Conservation (phyloP, 2,113 vertebrate species). For the Neotoma lepida region DNA sequence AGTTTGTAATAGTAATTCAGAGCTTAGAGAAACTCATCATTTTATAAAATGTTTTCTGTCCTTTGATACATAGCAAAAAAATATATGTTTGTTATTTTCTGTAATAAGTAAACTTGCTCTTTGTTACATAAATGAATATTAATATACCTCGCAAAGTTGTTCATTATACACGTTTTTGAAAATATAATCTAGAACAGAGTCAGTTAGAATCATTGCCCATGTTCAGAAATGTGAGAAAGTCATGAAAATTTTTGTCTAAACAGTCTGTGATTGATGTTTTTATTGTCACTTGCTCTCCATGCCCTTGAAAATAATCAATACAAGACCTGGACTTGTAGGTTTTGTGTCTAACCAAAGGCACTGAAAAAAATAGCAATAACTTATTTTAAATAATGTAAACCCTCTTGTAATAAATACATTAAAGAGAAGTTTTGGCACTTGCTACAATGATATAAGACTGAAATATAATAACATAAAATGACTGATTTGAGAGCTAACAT, state of each 20-base stretch:
- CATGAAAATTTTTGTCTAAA: not conserved
- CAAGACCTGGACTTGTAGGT: not conserved
- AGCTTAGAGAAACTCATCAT: no score
- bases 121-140: not conserved
- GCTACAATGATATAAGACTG: not conserved
- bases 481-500: not conserved
- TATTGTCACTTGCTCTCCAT: slow-evolving; percentile 1
- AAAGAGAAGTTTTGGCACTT: not conserved
- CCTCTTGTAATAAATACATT: not conserved
- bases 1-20: no score
- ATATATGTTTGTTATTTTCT: no score
- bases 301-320: not conserved
- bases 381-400: slow-evolving; percentile 14
- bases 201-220: not conserved
- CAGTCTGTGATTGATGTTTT: not conserved
- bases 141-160: not conserved
- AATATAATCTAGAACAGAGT: not conserved
- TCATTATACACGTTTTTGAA: not conserved
- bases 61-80: no score
- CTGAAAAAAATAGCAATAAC: not conserved
- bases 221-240: not conserved
- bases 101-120: not conserved
- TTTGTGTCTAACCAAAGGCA: not conserved
- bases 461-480: not conserved
- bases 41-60: no score